Evolutionary conservation across 2,113 vertebrate genomes (phyloP).

Genomic region (Erythrocebus patas): DNA sequence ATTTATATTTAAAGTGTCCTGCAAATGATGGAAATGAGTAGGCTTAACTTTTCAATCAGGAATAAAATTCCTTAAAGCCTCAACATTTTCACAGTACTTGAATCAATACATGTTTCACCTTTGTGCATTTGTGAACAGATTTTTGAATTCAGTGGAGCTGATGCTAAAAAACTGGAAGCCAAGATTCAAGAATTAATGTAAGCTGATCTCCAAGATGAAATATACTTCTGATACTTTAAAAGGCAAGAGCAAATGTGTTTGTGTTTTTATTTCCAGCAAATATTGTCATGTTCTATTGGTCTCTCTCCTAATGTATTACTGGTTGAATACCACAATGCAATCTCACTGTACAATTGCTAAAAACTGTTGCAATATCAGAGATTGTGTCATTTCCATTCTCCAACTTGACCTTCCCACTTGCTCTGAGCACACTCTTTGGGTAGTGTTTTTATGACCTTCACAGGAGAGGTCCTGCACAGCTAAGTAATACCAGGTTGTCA

Average conservation of each 20-base stretch:
- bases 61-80: conserved; percentile 8
- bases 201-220: conserved; percentile 39
- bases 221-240: conserved; percentile 26
- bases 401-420: not conserved
- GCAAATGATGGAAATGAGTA: not conserved
- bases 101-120: conserved; percentile 16
- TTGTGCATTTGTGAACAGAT: conserved; percentile 74
- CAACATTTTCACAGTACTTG: not conserved
- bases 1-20: conserved; percentile 4
- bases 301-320: not conserved
- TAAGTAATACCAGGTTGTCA: not conserved
- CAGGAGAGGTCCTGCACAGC: not conserved
- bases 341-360: not conserved
- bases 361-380: not conserved
- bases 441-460: not conserved
- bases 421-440: not conserved
- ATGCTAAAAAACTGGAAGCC: conserved; percentile 56
- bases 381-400: not conserved
- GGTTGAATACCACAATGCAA: not conserved
- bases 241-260: conserved; percentile 10
- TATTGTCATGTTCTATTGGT: not conserved
- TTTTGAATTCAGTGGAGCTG: conserved; percentile 71
- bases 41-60: not conserved
- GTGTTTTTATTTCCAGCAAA: conserved; percentile 49
- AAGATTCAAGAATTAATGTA: conserved; percentile 78